Conservation (phyloP, 2,113 vertebrate genomes). For the Neofelis nebulosa region DNA sequence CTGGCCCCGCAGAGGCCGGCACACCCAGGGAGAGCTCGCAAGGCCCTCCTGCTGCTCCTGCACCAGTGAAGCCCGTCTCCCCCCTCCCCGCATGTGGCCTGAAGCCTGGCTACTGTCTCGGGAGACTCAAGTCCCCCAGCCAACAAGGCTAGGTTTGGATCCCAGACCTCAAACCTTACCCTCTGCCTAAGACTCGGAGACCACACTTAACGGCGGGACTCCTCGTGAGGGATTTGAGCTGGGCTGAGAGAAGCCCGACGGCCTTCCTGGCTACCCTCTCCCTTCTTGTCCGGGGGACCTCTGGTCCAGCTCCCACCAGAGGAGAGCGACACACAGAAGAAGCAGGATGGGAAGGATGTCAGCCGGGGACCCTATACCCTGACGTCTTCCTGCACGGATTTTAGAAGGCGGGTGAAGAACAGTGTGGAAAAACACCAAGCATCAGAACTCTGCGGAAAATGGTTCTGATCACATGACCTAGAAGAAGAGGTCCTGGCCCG, state of each 20-base stretch:
- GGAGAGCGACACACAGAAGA: neutral
- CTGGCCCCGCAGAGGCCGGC: neutral
- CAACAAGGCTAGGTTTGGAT: neutral
- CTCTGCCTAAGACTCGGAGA: neutral
- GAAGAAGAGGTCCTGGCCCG: neutral
- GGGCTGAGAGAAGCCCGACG: neutral
- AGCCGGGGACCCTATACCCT: neutral
- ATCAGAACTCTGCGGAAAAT: neutral
- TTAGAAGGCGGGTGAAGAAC: neutral
- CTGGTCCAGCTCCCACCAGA: neutral
- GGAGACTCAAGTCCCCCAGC: neutral
- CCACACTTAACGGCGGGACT: neutral
- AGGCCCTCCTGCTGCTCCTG: neutral
- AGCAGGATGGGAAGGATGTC: neutral
- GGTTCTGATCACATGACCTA: neutral
- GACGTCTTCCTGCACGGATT: neutral
- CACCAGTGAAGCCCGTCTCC: accelerated
- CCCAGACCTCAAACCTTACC: neutral
- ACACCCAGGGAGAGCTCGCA: neutral
- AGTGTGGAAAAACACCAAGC: neutral
- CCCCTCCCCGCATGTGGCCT: neutral
- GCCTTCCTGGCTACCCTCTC: neutral
- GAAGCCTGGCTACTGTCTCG: neutral
- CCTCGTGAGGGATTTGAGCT: neutral
- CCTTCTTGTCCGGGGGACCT: neutral